Base-by-base conservation (phyloP, 2,888 invertebrate species). In the Drosophila siamana region DNA sequence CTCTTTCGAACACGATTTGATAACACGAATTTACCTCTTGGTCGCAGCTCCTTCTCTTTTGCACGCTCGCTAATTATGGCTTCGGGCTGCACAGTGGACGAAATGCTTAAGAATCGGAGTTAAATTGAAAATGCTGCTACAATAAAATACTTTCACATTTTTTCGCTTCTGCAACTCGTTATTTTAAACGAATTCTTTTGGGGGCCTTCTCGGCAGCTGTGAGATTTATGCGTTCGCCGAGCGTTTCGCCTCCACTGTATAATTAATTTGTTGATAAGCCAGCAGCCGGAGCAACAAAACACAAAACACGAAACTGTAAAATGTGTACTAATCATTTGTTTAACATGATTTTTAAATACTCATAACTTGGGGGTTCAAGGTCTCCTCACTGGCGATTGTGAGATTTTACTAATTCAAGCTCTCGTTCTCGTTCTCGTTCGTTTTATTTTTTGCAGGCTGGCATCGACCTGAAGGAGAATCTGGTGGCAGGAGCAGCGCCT, bases 381-480 rank as follows among this genome's bases (percentile, higher is more conserved):
- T 79, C 86, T 54, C 61, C 43, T 52, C 60, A 47, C 22, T 56
- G 69, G 67, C 30, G 78, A 47, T 19, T 46, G 54, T 36, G n/a
- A 19, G 3, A 4, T 28, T 36, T 22, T 19, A 50, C n/a, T 36
- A 28, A 41, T 22, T 19, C 11, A 16, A 7, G 36, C 3, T 19
- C n/a, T 7, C 2, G 1, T 40, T 2, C n/a, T n/a, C n/a, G n/a
- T n/a, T n/a, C n/a, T n/a, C n/a, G n/a, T n/a, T n/a, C n/a, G n/a
- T n/a, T n/a, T n/a, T 1, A 1, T 28, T 15, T 40, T 82, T 92
- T 92, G 63, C 94, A 97, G 97, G 96, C 96, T 88, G 96, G 97
- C 54, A 94, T 97, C 85, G 97, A 97, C 92, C 93, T 97, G 89
- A 97, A 97, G 93, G 97, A 97, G 92, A 97, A 97, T 92, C 93